Conservation (phyloP, 2,113 vertebrate species). For the Chaenocephalus aceratus region DNA sequence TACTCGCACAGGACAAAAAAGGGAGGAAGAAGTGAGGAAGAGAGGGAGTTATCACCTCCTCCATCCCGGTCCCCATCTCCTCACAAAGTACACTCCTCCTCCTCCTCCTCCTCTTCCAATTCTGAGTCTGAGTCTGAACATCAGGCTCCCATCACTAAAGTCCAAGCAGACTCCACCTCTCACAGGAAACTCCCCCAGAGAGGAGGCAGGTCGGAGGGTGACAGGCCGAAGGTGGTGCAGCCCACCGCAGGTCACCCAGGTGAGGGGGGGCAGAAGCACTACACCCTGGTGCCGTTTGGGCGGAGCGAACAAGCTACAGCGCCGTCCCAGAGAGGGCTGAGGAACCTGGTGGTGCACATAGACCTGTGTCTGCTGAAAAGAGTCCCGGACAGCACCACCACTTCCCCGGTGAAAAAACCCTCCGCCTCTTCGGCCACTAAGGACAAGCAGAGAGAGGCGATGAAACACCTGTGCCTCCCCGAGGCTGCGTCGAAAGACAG, state of each 20-base stretch:
- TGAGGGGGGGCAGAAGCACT: constrained; percentile 89
- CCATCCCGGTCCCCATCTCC: constrained; percentile 79
- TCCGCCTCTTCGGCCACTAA: constrained; percentile 60
- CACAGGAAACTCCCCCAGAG: constrained; percentile 78
- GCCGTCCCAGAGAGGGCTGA: constrained; percentile 88
- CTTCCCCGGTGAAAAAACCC: constrained; percentile 77
- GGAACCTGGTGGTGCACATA: constrained; percentile 95
- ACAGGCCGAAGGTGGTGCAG: constrained; percentile 74
- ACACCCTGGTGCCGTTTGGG: constrained; percentile 96
- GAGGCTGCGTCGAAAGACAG: constrained; percentile 86
- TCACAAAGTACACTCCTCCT: constrained; percentile 77
- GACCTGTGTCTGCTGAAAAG: constrained; percentile 94
- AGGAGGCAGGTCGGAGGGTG: constrained; percentile 62
- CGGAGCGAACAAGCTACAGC: constrained; percentile 86
- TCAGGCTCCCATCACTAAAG: constrained; percentile 80
- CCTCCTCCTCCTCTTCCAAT: constrained; percentile 83
- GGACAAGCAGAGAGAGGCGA: constrained; percentile 76
- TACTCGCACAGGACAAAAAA: constrained; percentile 46
- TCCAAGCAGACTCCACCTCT: constrained; percentile 77
- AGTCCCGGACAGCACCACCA: constrained; percentile 88
- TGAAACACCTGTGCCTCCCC: constrained; percentile 77
- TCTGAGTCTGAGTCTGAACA: constrained; percentile 88
- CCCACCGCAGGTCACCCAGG: constrained; percentile 76
- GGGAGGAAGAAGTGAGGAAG: constrained; percentile 59
- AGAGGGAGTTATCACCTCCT: constrained; percentile 68